Base-by-base conservation (phyloP, 2,113 vertebrate species). In the Oriolus oriolus region DNA sequence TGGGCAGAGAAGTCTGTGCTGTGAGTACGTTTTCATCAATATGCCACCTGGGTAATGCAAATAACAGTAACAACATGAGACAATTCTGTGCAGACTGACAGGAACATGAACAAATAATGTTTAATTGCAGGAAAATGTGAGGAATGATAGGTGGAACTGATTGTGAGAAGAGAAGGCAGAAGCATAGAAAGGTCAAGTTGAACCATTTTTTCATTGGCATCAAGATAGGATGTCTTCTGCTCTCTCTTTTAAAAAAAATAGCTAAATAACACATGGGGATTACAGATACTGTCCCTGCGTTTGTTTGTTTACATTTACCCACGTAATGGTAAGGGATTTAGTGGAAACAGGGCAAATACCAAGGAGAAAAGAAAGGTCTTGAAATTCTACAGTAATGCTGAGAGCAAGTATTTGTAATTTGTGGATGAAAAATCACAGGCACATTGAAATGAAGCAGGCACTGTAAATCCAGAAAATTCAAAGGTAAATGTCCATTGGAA, bases 181-280 rank as follows among this genome's bases (percentile, higher is more conserved):
- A 45, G 35, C 33, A 69, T 13, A 70, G 39, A 82, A 95, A 79
- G 56, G 53, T 86, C 83, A 89, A 26, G n/a, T 4, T 64, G 50
- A 86, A 77, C 52, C 11, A n/a, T 47, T 94, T 88, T 64, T 91
- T 88, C 44, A 30, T 20, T 91, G 76, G 42, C 33, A 68, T 60
- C 73, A 68, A 44, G 61, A 95, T 35, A 76, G 70, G 41, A 42
- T 86, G n/a, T 78, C 71, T 95, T 95, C 74, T 90, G 22, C 19
- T 84, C 42, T 78, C 52, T 80, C 76, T 79, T 91, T 80, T 75
- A 90, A 86, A 90, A 59, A 33, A 94, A 90, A 84, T 91, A 88
- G 31, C 49, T 84, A 74, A 76, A 33, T 84, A 84, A 81, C 41
- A 77, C 44, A 65, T 31, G 12, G 30, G 47, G 73, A 89, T 90